A percentile compares a stretch with the other conserved stretches of the same genome.
phyloP scores from a whole-genome alignment of 2,888 invertebrate species.

The Neocrepidodera transversa region DNA sequence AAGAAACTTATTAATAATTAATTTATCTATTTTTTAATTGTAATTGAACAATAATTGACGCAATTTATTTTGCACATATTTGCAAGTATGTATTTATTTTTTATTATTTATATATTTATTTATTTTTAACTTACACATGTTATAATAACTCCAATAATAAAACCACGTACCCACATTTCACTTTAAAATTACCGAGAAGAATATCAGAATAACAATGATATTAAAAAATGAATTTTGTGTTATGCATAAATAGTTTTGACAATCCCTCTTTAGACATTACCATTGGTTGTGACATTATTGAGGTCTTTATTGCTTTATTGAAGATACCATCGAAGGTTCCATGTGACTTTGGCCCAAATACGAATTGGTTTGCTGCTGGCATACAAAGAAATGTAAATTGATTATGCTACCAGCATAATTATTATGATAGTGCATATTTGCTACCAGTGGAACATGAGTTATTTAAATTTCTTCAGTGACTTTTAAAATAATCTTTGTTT shows the following conservation, averaged over 20 bases:
- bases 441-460: no score
- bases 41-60: no score
- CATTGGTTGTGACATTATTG: conserved; percentile 14
- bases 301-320: conserved; percentile 1
- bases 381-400: conserved; percentile 11
- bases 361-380: background rate
- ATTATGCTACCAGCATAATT: conserved; percentile 18
- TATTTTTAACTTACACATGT: conserved; percentile 12
- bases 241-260: conserved; percentile 36
- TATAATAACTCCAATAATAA: conserved; percentile 5
- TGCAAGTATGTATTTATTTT: no score
- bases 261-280: conserved; percentile 32
- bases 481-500: no score
- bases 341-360: conserved; percentile 21
- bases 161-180: conserved; percentile 18
- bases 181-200: background rate
- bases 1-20: no score
- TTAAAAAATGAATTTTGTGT: conserved; percentile 30
- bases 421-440: conserved; percentile 1
- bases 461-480: no score
- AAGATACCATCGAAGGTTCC: conserved; percentile 8
- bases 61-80: no score
- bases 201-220: conserved; percentile 19
- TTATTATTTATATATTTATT: no score
- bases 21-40: no score